Percentiles rank a stretch among this genome's conserved stretches.
Evolutionary conservation across 1,140 invertebrate species (phyloP).

Genomic region (Eumaeus atala): DNA sequence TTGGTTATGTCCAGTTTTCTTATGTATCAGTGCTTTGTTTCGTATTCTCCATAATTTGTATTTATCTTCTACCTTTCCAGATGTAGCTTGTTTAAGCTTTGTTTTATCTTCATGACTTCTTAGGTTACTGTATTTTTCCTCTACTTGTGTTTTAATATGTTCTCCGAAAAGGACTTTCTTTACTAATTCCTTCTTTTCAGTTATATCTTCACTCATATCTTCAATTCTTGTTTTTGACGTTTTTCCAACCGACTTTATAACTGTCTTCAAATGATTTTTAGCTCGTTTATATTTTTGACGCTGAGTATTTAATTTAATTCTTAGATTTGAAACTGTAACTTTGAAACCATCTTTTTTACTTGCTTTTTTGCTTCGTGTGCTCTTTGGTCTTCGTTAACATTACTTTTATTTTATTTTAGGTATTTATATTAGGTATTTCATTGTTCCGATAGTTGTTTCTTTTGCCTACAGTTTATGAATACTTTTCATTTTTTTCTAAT

Average conservation of each 20-base stretch:
- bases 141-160: conserved; percentile 28
- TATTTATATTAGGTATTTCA: too few species aligned
- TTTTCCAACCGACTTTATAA: background rate
- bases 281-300: conserved; percentile 8
- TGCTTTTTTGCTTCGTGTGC: conserved; percentile 2
- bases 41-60: background rate
- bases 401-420: too few species aligned
- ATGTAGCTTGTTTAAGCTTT: conserved; percentile 6
- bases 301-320: conserved; percentile 7
- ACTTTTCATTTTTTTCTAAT: conserved; percentile 10
- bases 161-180: conserved; percentile 31
- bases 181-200: conserved; percentile 24
- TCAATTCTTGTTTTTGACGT: conserved; percentile 24
- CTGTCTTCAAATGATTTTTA: conserved; percentile 9
- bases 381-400: conserved; percentile 7
- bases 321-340: background rate
- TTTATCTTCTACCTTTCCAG: background rate
- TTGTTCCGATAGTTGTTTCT: background rate
- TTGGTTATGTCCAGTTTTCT: background rate
- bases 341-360: conserved; percentile 10
- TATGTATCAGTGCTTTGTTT: background rate
- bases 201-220: conserved; percentile 21
- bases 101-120: conserved; percentile 7
- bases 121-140: conserved; percentile 5
- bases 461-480: background rate